Conservation (phyloP, 2,113 vertebrate genomes). For the Delphinapterus leucas region DNA sequence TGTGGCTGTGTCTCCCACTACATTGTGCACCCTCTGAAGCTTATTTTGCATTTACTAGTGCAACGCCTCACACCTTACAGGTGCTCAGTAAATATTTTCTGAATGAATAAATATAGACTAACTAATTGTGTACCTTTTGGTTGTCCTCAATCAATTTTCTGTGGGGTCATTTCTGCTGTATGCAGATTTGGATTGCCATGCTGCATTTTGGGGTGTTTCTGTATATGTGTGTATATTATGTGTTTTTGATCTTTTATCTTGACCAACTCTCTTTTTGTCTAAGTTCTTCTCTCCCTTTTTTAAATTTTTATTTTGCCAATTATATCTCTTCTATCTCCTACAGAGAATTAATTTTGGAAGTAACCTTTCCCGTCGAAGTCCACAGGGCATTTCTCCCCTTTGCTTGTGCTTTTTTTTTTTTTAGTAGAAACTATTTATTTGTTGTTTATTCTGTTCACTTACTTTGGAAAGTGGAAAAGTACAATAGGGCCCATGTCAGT, state of each 20-base stretch:
- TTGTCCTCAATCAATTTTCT: background rate
- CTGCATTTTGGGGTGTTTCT: background rate
- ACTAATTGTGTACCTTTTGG: background rate
- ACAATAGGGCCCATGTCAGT: background rate
- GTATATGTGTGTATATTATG: background rate
- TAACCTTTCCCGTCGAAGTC: background rate
- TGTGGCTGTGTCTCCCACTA: background rate
- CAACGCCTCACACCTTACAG: background rate
- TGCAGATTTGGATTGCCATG: background rate
- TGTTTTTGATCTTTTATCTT: background rate
- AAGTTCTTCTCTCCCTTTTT: background rate
- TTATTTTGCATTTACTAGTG: background rate
- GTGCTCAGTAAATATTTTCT: background rate
- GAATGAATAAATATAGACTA: background rate
- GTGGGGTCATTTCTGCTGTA: background rate
- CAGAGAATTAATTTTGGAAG: background rate
- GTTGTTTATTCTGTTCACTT: background rate
- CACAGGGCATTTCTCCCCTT: background rate
- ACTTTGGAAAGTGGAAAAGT: background rate
- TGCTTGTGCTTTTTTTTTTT: background rate
- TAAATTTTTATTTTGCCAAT: background rate
- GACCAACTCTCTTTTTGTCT: background rate
- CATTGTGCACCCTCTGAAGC: background rate
- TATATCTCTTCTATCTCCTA: background rate
- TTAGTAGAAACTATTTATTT: background rate